Percentiles rank a stretch among this genome's conserved stretches.
Evolutionary conservation across 2,113 vertebrate genomes (phyloP).

Genomic region (Athene noctua): DNA sequence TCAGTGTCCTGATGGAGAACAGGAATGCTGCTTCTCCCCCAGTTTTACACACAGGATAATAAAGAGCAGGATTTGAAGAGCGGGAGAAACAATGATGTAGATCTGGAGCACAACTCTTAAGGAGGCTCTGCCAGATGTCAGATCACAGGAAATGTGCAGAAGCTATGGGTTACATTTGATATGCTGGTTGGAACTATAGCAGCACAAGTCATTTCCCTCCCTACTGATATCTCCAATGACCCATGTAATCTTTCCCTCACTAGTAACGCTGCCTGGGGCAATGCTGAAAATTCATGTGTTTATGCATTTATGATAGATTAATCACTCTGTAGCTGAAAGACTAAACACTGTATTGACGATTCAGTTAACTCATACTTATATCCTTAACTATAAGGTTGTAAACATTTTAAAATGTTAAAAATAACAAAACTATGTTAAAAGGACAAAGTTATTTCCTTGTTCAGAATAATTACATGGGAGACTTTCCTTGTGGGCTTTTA

Average conservation of each 20-base stretch:
- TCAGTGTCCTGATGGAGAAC: neutral
- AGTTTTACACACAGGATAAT: neutral
- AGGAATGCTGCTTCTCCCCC: neutral
- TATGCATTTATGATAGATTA: neutral
- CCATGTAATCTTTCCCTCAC: neutral
- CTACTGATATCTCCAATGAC: neutral
- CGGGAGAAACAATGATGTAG: neutral
- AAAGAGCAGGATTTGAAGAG: neutral
- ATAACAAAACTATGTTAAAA: neutral
- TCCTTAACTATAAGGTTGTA: neutral
- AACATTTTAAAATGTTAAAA: neutral
- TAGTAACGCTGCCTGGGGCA: neutral
- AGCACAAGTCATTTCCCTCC: neutral
- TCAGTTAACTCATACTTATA: neutral
- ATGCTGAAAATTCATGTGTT: neutral
- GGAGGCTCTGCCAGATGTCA: neutral
- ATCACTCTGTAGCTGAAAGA: neutral
- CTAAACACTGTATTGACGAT: neutral
- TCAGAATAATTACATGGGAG: neutral
- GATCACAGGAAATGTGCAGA: neutral
- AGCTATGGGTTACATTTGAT: neutral
- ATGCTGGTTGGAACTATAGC: neutral
- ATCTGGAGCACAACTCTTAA: neutral
- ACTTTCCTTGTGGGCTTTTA: neutral
- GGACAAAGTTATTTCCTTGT: neutral